Base-by-base conservation (phyloP, 2,113 vertebrate genomes). In the Nyctibius bracteatus region DNA sequence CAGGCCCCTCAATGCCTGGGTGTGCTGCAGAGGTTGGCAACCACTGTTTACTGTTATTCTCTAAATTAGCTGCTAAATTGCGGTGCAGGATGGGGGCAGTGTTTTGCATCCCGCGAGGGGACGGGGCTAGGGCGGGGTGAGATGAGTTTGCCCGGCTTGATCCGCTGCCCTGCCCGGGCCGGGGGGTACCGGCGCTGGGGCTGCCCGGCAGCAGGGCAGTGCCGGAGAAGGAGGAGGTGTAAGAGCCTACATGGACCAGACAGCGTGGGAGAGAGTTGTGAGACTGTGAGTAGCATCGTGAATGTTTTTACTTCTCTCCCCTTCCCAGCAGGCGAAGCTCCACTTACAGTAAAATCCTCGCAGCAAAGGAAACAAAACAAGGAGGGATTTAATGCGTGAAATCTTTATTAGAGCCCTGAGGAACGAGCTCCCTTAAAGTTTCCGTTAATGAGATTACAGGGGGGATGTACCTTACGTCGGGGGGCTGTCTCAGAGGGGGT, bases 381-480 rank as follows among this genome's bases (percentile, higher is more conserved):
- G 91, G 61, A 71, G 80, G 82, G 52, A 82, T 95, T 90, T 71
- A 88, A 37, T 10, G 81, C 11, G 1, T 0, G 41, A 55, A 75
- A 27, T 44, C 62, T 51, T 47, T 35, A 4, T 31, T n/a, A n/a
- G 79, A 71, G 67, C 86, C 71, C 55, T 2, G 79, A 92, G 94
- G 92, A 78, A 0, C 22, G 5, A 35, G 54, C 5, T 70, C 6
- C 22, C 41, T 41, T 25, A 1, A 16, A 16, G 35, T 12, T 72
- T 72, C 63, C 67, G 33, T 19, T 81, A 22, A 11, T 12, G 68
- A 41, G 55, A 3, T 19, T 3, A 14, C 11, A 2, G 85, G 75
- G 8, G 1, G 1, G 90, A 5, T 18, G 67, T 4, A 0, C 37
- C 28, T 39, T 2, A 5, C 4, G 3, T 9, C 23, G 68, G 4